Evolutionary conservation across 2,888 invertebrate species (phyloP).

Genomic region (Junonia oenone): DNA sequence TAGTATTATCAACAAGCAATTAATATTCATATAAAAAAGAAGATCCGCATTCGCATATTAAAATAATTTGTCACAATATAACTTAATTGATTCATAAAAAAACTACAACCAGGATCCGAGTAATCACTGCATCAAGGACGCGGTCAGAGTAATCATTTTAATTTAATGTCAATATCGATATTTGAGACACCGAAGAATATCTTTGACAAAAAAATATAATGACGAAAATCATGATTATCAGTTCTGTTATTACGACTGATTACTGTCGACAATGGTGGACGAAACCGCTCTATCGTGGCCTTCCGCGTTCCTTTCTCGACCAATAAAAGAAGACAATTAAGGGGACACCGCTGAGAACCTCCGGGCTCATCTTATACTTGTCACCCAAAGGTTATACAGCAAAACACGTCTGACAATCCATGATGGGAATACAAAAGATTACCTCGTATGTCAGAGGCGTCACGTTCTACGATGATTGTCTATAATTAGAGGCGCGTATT

Average conservation of each 20-base stretch:
- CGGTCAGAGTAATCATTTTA: slow-evolving; percentile 41
- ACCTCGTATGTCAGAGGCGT: slow-evolving; percentile 71
- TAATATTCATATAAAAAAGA: slow-evolving; percentile 13
- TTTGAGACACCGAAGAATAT: slow-evolving; percentile 65
- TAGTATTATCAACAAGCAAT: background rate
- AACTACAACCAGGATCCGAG: slow-evolving; percentile 26
- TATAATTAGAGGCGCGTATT: slow-evolving; percentile 71
- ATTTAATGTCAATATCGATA: slow-evolving; percentile 69
- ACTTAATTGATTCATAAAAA: slow-evolving; percentile 18
- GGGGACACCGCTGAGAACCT: slow-evolving; percentile 34
- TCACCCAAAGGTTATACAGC: slow-evolving; percentile 54
- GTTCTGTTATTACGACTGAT: slow-evolving; percentile 67
- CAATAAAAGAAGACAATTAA: slow-evolving; percentile 18
- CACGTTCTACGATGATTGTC: slow-evolving; percentile 61
- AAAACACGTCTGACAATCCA: slow-evolving; percentile 62
- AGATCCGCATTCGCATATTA: slow-evolving; percentile 21
- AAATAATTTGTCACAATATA: slow-evolving; percentile 29
- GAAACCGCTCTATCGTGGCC: slow-evolving; percentile 41
- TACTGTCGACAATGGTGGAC: slow-evolving; percentile 63
- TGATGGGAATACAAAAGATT: slow-evolving; percentile 71
- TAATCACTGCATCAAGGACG: slow-evolving; percentile 24
- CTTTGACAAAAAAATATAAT: slow-evolving; percentile 61
- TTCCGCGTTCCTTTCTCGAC: slow-evolving; percentile 37
- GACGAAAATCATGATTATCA: slow-evolving; percentile 59
- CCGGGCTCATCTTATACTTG: slow-evolving; percentile 37